phyloP scores from a whole-genome alignment of 23 tunicate species.

The Botrylloides violaceus region DNA sequence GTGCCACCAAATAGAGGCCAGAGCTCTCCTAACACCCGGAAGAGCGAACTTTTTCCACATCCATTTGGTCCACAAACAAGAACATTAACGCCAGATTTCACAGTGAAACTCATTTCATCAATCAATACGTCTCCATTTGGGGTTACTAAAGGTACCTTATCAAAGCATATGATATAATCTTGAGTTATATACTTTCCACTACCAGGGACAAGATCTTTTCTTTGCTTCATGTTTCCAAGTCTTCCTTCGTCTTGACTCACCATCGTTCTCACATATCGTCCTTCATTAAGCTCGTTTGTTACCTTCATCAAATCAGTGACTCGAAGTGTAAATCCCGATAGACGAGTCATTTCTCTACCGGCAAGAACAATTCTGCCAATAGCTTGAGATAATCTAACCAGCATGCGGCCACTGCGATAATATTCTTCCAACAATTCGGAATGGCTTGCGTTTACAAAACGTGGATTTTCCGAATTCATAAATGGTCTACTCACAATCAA shows the following conservation, averaged over 20 bases:
- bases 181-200: constrained; percentile 46
- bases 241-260: constrained; percentile 18
- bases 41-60: constrained; percentile 87
- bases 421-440: constrained; percentile 85
- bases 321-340: constrained; percentile 86
- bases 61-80: constrained; percentile 93
- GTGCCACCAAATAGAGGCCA: constrained; percentile 95
- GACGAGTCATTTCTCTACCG: constrained; percentile 86
- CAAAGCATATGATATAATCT: constrained; percentile 64
- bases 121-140: constrained; percentile 88
- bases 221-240: neutral
- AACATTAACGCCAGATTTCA: constrained; percentile 62
- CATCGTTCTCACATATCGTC: constrained; percentile 76
- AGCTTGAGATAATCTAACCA: constrained; percentile 85
- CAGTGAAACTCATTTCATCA: constrained; percentile 69
- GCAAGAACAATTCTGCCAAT: constrained; percentile 94
- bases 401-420: constrained; percentile 83
- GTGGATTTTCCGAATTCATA: constrained; percentile 44
- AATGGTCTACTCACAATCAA: constrained; percentile 89
- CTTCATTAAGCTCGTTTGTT: constrained; percentile 73
- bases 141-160: constrained; percentile 80
- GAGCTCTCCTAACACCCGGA: constrained; percentile 87
- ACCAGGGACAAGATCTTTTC: constrained; percentile 36
- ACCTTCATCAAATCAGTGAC: constrained; percentile 83
- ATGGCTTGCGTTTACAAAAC: constrained; percentile 48